Percentiles rank a stretch among this genome's conserved stretches.
phyloP scores from a whole-genome alignment of 2,888 invertebrate species.

The Diarsia rubi region DNA sequence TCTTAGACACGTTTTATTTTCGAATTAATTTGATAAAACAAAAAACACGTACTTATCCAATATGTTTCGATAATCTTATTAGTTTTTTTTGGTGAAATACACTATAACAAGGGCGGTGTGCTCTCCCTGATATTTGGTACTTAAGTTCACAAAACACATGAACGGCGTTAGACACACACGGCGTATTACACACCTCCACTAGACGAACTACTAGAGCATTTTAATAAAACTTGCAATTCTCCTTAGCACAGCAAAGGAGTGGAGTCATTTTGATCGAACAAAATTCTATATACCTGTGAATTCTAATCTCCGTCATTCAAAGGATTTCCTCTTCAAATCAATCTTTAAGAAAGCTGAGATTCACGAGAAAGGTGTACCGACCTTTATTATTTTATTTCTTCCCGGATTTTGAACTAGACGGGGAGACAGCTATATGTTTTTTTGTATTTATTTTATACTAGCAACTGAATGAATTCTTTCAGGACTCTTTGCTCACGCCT shows the following conservation, averaged over 20 bases:
- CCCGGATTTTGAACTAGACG: constrained; percentile 36
- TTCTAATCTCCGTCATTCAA: constrained; percentile 52
- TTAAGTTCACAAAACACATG: not conserved
- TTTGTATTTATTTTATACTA: not conserved
- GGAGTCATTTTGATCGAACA: constrained; percentile 24
- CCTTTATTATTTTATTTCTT: constrained; percentile 44
- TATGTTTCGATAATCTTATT: too few relatives aligned
- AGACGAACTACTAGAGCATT: not conserved
- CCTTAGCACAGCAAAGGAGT: constrained; percentile 23
- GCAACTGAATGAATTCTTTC: not conserved
- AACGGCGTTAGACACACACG: too few relatives aligned
- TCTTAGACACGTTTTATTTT: too few relatives aligned
- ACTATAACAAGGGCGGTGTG: too few relatives aligned
- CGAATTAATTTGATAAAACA: too few relatives aligned
- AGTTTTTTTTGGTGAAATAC: too few relatives aligned
- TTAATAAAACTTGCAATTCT: constrained; percentile 20
- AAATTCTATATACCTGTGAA: constrained; percentile 32
- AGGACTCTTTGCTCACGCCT: not conserved
- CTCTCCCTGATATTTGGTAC: too few relatives aligned
- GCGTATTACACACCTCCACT: too few relatives aligned
- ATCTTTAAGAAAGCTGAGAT: constrained; percentile 54
- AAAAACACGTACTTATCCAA: too few relatives aligned
- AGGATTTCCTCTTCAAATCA: constrained; percentile 46
- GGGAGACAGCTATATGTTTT: constrained; percentile 23
- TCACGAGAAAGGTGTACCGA: constrained; percentile 12